phyloP scores from a whole-genome alignment of 2,888 invertebrate genomes.

The Andrena marginata region DNA sequence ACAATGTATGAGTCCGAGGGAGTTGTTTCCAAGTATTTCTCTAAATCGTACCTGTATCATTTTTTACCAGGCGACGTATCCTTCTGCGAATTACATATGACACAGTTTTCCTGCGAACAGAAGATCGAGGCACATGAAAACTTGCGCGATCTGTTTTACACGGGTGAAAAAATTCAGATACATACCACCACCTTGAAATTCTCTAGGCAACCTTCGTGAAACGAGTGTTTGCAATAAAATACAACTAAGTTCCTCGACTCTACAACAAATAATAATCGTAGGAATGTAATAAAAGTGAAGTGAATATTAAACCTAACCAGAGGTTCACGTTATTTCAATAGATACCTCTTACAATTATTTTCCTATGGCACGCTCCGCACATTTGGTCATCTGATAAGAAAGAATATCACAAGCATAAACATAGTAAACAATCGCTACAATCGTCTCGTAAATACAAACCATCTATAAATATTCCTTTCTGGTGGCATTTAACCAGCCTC shows the following conservation, averaged over 20 bases:
- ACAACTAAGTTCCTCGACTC: constrained; percentile 91
- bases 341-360: constrained; percentile 90
- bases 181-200: constrained; percentile 83
- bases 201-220: constrained; percentile 94
- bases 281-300: constrained; percentile 24
- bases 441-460: constrained; percentile 80
- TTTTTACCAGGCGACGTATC: constrained; percentile 73
- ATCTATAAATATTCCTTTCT: constrained; percentile 90
- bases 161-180: constrained; percentile 24
- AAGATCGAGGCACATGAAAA: constrained; percentile 37
- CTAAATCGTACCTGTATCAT: constrained; percentile 71
- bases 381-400: constrained; percentile 88
- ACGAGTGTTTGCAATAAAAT: constrained; percentile 96
- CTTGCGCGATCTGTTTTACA: neutral
- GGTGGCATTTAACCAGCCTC: constrained; percentile 91
- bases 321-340: constrained; percentile 34
- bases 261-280: constrained; percentile 78
- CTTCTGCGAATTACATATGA: constrained; percentile 86
- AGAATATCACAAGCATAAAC: constrained; percentile 17
- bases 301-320: neutral
- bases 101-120: constrained; percentile 86
- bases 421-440: neutral
- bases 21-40: neutral
- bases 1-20: neutral
- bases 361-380: constrained; percentile 92